Percentiles rank a stretch among this genome's conserved stretches.
Conservation (phyloP, 2,113 vertebrate genomes). For the Psettodes erumei region DNA sequence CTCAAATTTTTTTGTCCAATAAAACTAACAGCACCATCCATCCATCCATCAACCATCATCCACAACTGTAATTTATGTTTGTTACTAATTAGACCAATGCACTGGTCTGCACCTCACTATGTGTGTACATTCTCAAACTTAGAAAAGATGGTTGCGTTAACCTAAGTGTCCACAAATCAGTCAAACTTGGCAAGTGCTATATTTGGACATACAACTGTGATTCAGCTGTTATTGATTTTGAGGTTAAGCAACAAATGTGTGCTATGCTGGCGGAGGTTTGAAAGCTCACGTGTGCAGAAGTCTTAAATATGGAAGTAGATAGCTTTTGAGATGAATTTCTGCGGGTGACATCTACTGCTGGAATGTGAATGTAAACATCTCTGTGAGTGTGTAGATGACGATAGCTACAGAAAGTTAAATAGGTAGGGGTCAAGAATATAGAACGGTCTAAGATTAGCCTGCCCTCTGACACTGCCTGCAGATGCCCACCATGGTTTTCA, state of each 20-base stretch:
- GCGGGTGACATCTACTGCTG: conserved; percentile 29
- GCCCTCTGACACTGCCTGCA: conserved; percentile 57
- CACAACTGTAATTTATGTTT: neutral
- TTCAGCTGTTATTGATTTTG: conserved; percentile 60
- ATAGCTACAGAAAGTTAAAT: conserved; percentile 51
- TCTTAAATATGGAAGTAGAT: conserved; percentile 27
- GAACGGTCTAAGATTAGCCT: conserved; percentile 80
- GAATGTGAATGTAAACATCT: conserved; percentile 68
- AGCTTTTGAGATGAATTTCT: conserved; percentile 23
- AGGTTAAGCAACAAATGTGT: conserved; percentile 25
- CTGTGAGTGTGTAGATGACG: conserved; percentile 41
- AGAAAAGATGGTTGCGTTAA: neutral
- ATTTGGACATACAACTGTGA: conserved; percentile 43
- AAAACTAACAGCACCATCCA: neutral
- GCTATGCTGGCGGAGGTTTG: conserved; percentile 5
- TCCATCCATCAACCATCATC: neutral
- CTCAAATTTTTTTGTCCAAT: neutral
- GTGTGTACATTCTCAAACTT: conserved; percentile 3
- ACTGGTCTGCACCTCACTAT: neutral
- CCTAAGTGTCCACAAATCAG: conserved; percentile 14
- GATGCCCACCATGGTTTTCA: conserved; percentile 73
- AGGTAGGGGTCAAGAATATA: conserved; percentile 51
- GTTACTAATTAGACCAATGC: neutral
- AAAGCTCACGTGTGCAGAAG: neutral
- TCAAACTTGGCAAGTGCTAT: conserved; percentile 31